Percentiles rank a stretch among this genome's conserved stretches.
Conservation (phyloP, 1,140 invertebrate genomes). For the Zaprionus inermis region DNA sequence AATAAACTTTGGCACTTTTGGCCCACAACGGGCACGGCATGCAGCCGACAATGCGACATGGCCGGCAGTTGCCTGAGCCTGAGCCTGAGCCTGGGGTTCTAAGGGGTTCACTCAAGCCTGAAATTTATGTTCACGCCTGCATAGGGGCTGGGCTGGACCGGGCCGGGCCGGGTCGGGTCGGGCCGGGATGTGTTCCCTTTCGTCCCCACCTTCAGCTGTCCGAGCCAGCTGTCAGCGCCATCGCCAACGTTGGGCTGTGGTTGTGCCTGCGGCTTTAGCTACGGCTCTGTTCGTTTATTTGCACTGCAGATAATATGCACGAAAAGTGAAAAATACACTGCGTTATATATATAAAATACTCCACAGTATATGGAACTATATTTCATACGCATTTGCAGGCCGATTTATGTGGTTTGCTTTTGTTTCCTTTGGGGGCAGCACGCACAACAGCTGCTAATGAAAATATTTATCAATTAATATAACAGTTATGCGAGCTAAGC, state of each 20-base stretch:
- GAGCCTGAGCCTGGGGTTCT: conserved; percentile 34
- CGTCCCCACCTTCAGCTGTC: too few relatives aligned
- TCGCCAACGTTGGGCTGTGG: conserved; percentile 42
- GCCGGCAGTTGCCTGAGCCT: conserved; percentile 34
- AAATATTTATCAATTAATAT: conserved; percentile 74
- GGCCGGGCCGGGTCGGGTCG: too few relatives aligned
- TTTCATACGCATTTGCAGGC: conserved; percentile 18
- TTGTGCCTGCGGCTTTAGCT: conserved; percentile 28
- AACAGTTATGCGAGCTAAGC: conserved; percentile 13
- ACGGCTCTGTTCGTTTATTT: conserved; percentile 50
- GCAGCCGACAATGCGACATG: conserved; percentile 31
- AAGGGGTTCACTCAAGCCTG: conserved; percentile 65
- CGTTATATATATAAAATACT: background rate
- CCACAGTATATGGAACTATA: background rate
- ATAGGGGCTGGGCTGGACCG: conserved; percentile 21
- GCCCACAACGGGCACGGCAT: conserved; percentile 26
- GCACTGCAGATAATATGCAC: conserved; percentile 7
- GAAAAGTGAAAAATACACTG: background rate
- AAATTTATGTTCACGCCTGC: conserved; percentile 80
- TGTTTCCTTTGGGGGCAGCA: conserved; percentile 53
- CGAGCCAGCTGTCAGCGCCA: conserved; percentile 62
- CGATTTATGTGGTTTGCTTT: conserved; percentile 38
- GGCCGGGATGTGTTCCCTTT: too few relatives aligned
- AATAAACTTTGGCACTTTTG: conserved; percentile 81
- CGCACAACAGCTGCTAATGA: conserved; percentile 25